Evolutionary conservation across 2,888 invertebrate species (phyloP).

Genomic region (Mythimna lalbum): DNA sequence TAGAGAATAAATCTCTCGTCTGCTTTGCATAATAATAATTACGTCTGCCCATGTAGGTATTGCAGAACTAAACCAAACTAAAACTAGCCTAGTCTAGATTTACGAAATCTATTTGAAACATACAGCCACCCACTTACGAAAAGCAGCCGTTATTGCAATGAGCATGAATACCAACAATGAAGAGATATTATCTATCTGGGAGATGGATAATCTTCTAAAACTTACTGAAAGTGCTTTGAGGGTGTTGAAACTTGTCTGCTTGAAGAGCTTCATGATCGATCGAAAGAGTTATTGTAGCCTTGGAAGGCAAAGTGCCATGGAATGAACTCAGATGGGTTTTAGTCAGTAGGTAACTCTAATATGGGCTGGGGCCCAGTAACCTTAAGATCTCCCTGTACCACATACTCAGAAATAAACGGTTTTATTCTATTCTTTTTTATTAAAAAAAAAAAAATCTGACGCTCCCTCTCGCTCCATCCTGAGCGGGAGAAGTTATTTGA

Average conservation of each 20-base stretch:
- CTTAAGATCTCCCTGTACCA: too few relatives aligned
- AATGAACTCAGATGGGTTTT: too few relatives aligned
- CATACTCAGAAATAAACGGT: too few relatives aligned
- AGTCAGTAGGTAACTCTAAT: too few relatives aligned
- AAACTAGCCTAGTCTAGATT: constrained; percentile 9
- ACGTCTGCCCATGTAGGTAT: constrained; percentile 29
- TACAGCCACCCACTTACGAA: constrained; percentile 2
- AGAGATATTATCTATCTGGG: background rate
- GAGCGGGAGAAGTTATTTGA: too few relatives aligned
- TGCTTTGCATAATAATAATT: constrained; percentile 56
- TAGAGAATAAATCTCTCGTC: constrained; percentile 45
- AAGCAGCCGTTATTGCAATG: constrained; percentile 4
- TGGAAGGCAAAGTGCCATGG: too few relatives aligned
- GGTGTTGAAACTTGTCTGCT: background rate
- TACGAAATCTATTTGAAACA: constrained; percentile 37
- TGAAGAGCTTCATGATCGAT: too few relatives aligned
- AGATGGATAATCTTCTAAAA: background rate
- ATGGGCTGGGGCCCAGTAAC: too few relatives aligned
- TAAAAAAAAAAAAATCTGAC: too few relatives aligned
- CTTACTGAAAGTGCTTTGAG: background rate
- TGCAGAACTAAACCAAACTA: constrained; percentile 25
- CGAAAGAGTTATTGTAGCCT: too few relatives aligned
- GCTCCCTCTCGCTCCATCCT: too few relatives aligned
- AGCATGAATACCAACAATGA: background rate
- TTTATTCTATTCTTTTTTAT: too few relatives aligned